Conservation (phyloP, 2,797 vertebrate genomes). For the Poeciliopsis infans region DNA sequence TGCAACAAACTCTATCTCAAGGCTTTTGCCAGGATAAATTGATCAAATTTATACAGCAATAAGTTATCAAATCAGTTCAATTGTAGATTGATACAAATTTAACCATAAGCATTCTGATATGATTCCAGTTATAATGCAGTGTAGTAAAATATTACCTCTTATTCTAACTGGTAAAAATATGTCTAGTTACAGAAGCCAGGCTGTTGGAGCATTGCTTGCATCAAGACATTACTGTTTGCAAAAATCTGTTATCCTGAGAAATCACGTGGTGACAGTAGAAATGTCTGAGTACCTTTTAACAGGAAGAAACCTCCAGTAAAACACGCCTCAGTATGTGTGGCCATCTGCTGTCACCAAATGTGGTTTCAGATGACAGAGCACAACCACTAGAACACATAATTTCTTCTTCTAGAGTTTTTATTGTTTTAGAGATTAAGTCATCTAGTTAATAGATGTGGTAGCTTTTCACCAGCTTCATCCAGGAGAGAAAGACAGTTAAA, state of each 20-base stretch:
- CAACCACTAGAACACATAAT: background rate
- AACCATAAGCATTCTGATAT: background rate
- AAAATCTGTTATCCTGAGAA: background rate
- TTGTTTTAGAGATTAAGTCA: background rate
- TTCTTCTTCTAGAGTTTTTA: background rate
- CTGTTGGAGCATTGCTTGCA: background rate
- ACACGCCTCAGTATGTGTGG: background rate
- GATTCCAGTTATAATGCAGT: background rate
- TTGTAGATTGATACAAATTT: background rate
- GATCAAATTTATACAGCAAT: background rate
- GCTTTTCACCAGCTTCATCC: background rate
- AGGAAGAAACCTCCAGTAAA: background rate
- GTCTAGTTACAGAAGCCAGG: background rate
- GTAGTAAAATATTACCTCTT: background rate
- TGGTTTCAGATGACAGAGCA: background rate
- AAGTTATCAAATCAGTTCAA: background rate
- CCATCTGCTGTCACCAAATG: background rate
- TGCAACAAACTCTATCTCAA: background rate
- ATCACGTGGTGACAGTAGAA: background rate
- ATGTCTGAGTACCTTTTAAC: background rate
- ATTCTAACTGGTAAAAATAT: background rate
- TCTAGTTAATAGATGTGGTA: background rate
- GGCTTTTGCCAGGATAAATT: background rate
- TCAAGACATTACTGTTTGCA: background rate
- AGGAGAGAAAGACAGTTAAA: background rate